Conservation (phyloP, 2,888 invertebrate species). For the Drosophila quasianomalipes region DNA sequence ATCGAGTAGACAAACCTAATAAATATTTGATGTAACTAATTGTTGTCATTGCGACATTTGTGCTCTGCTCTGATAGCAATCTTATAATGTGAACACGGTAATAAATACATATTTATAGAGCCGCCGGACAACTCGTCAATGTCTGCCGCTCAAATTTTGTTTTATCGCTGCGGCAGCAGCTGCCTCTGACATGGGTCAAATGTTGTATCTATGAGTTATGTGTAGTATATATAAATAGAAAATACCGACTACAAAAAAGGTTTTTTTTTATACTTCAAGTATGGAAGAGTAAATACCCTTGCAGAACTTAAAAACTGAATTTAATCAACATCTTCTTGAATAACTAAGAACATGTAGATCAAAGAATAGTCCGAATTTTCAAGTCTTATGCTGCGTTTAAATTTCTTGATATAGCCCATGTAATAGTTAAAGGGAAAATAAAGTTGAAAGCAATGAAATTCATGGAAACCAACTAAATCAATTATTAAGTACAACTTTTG, state of each 20-base stretch:
- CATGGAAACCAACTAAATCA: not conserved
- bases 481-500: not conserved
- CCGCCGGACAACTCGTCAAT: conserved; percentile 9
- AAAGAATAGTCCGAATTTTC: not conserved
- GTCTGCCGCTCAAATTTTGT: conserved; percentile 31
- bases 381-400: not conserved
- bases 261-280: no score
- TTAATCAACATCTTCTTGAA: not conserved
- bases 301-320: no score
- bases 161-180: conserved; percentile 24
- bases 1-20: conserved; percentile 29
- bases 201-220: conserved; percentile 3
- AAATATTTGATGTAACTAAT: conserved; percentile 58
- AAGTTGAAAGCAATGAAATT: not conserved
- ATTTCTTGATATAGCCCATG: not conserved
- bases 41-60: conserved; percentile 28
- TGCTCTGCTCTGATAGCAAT: conserved; percentile 11
- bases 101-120: conserved; percentile 35
- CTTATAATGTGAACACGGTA: conserved; percentile 20
- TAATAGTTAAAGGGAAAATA: not conserved
- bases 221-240: not conserved
- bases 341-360: not conserved
- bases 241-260: not conserved
- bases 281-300: not conserved
- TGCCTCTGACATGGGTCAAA: not conserved